Percentiles rank a stretch among this genome's conserved stretches.
Evolutionary conservation across 2,888 invertebrate genomes (phyloP).

Genomic region (Odontomyia ornata): DNA sequence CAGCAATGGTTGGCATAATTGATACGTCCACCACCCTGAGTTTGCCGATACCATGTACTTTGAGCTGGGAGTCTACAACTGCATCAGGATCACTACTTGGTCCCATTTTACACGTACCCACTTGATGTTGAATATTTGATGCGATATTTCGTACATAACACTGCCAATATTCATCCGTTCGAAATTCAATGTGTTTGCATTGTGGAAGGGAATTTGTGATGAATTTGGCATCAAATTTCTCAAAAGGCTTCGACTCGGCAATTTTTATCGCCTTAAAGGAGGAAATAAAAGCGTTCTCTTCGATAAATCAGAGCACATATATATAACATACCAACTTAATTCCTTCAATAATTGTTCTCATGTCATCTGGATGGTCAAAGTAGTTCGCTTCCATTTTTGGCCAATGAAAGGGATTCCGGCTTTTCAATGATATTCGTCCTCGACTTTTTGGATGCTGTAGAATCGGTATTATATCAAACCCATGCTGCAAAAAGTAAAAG

Average conservation of each 20-base stretch:
- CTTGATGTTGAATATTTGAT: conserved; percentile 77
- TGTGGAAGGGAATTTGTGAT: conserved; percentile 72
- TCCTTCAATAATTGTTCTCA: conserved; percentile 78
- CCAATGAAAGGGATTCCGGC: conserved; percentile 76
- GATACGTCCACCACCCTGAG: conserved; percentile 70
- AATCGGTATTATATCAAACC: conserved; percentile 77
- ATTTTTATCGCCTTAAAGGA: conserved; percentile 71
- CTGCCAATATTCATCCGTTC: conserved; percentile 76
- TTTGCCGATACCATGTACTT: conserved; percentile 66
- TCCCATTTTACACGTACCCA: conserved; percentile 77
- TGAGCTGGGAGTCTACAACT: conserved; percentile 71
- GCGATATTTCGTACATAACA: conserved; percentile 77
- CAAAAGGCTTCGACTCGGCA: conserved; percentile 67
- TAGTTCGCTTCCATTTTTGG: conserved; percentile 86
- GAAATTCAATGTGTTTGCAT: conserved; percentile 71
- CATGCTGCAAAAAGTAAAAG: conserved; percentile 60
- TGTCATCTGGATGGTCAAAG: conserved; percentile 76
- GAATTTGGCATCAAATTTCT: conserved; percentile 66
- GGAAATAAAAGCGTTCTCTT: conserved; percentile 51
- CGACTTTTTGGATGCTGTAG: conserved; percentile 78
- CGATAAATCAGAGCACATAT: background rate
- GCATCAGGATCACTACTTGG: conserved; percentile 67
- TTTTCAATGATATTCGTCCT: conserved; percentile 76
- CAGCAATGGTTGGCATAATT: conserved; percentile 69
- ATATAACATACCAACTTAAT: conserved; percentile 71